Evolutionary conservation across 1,140 invertebrate genomes (phyloP), one percentile per base, ranked within the genome.

Genomic region (Brachionus manjavacas): DNA sequence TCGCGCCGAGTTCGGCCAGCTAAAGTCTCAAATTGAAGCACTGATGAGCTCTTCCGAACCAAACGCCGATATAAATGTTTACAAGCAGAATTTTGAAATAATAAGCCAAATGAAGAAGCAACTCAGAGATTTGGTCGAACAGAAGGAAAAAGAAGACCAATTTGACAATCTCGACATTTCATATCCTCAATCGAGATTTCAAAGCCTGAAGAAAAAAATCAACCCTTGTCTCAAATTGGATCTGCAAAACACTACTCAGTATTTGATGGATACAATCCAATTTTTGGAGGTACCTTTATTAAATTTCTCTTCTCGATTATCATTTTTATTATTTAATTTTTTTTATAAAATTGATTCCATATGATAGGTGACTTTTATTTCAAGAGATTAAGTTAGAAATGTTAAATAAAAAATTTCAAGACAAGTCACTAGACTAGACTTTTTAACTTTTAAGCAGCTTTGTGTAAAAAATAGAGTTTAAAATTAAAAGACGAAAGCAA

Each of bases 211-310:
- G 11, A 23, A 76, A 76, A 76, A 76, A 76, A 14, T 76, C 23
- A 49, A 76, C 20, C n/a, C 46, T 2, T n/a, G 4, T 12, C 3
- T n/a, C 23, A 49, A 76, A 76, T 12, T 49, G 3, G 43, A 49
- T 4, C 23, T 76, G 20, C 23, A 76, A 23, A 49, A 76, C 20
- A 76, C 41, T 12, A 25, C 52, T 23, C 41, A 76, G 4, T 46
- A 25, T 25, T 25, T 49, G 25, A 76, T n/a, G 41, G 72, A 76
- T 3, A 49, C 41, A 49, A 23, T 76, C 25, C 41, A 43, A 14
- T 20, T 25, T 76, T 49, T 76, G 31, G 72, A 76, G 25, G 72
- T n/a, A n/a, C n/a, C n/a, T n/a, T n/a, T n/a, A n/a, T n/a, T n/a
- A n/a, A n/a, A n/a, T n/a, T n/a, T n/a, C n/a, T n/a, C n/a, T n/a